Evolutionary conservation across 2,888 invertebrate species (phyloP), one percentile per base, ranked within the genome.

Genomic region (Lithosia quadra): DNA sequence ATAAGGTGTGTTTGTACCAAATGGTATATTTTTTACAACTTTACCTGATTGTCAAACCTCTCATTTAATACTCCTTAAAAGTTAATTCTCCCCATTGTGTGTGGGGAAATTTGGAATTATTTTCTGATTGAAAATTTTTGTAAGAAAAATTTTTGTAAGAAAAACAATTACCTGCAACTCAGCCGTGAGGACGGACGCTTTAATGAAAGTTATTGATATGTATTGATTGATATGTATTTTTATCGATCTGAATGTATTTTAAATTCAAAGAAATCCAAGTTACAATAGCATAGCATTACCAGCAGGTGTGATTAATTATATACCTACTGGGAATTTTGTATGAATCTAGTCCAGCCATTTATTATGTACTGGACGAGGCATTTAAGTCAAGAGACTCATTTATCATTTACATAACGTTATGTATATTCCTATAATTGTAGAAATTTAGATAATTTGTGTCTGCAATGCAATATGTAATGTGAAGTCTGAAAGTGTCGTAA

Each of bases 11-110:
- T 74, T 39, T 74, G 63, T 81, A 80, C 74, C 74, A 63, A 67
- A 67, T 24, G 76, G 78, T 79, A 79, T 74, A 57, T 68, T 67
- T 71, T 75, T 67, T 67, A 33, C 22, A 65, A 39, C n/a, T 59
- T 39, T 39, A 49, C 8, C 49, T 18, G 49, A 49, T 49, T 49
- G 49, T 49, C 8, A n/a, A 49, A n/a, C n/a, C n/a, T 49, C 8
- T 18, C 18, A 7, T 18, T 43, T 8, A 49, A n/a, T 49, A n/a
- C 49, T 49, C n/a, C n/a, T n/a, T 49, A n/a, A 49, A 49, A n/a
- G 18, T 49, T 18, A 18, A 43, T 49, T 49, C 18, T 49, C 5
- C 49, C n/a, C n/a, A 1, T n/a, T 18, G n/a, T n/a, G 9, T 49
- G 49, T 49, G 49, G n/a, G 49, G 49, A 49, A 18, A 36, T 36